These are phyloP conservation scores for Trogon surrucura DNA, from an alignment of 2,113 vertebrate genomes.

Conservation along the genomic window DNA sequence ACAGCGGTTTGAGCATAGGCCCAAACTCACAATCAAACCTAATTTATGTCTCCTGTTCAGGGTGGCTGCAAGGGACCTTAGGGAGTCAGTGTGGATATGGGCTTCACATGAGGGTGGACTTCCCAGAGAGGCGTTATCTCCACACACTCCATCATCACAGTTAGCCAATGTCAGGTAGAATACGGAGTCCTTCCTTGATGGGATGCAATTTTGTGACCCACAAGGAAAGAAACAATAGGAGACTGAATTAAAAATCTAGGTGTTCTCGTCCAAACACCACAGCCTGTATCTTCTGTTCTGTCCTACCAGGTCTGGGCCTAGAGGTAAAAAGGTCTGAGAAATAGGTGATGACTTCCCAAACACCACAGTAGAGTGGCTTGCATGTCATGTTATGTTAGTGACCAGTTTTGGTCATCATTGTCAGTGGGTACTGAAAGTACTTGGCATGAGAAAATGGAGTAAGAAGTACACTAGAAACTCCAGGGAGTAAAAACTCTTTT, in stretches of 20 bases:
- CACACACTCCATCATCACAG: accelerated
- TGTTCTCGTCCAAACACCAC: not conserved
- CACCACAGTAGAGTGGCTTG: not conserved
- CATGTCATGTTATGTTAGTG: not conserved
- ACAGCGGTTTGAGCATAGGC: not conserved
- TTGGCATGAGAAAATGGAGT: not conserved
- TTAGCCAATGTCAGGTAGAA: not conserved
- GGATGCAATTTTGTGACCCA: not conserved
- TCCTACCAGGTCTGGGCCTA: not conserved
- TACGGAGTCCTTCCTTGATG: not conserved
- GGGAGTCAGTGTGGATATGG: not conserved
- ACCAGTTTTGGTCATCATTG: not conserved
- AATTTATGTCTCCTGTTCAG: not conserved
- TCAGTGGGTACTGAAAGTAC: not conserved
- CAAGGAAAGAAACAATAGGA: not conserved
- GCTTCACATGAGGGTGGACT: not conserved
- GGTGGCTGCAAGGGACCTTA: not conserved
- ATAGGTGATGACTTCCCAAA: not conserved
- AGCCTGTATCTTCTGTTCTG: not conserved
- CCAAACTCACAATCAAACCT: not conserved
- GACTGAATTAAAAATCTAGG: not conserved
- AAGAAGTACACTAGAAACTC: not conserved
- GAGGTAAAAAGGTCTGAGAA: not conserved
- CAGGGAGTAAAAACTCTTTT: not conserved
- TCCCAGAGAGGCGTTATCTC: not conserved